Evolutionary conservation across 2,113 vertebrate genomes (phyloP).

Genomic region (Acrocephalus kingi): DNA sequence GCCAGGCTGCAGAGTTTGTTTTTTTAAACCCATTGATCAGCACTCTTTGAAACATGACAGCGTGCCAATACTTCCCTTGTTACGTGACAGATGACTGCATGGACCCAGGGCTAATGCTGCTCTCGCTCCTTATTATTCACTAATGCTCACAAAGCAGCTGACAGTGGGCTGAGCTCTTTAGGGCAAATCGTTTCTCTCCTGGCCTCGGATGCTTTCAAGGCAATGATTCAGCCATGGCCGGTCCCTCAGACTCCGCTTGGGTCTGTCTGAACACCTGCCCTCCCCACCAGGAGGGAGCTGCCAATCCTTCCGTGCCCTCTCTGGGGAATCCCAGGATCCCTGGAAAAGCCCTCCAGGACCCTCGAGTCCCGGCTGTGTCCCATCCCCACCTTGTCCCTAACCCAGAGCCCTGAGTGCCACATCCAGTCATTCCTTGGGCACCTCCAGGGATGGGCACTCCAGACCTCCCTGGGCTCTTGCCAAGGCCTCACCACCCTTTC

Average conservation of each 20-base stretch:
- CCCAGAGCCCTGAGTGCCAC: neutral
- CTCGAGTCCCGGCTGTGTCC: rapidly evolving
- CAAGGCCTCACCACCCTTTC: rapidly evolving
- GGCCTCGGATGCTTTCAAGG: neutral
- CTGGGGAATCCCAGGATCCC: neutral
- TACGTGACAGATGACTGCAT: conserved; percentile 6
- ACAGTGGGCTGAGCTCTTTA: conserved; percentile 27
- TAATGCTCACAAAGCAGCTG: conserved; percentile 29
- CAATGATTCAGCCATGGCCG: neutral
- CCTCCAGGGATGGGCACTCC: neutral
- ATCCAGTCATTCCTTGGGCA: rapidly evolving
- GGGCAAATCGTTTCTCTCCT: neutral
- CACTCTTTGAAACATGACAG: conserved; percentile 46
- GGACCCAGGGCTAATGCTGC: neutral
- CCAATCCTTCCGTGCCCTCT: neutral
- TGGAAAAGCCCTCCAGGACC: neutral
- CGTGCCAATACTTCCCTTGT: conserved; percentile 28
- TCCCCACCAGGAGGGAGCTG: neutral
- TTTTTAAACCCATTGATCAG: conserved; percentile 27
- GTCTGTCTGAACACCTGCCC: neutral
- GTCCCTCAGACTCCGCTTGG: neutral
- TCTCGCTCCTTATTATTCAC: conserved; percentile 41
- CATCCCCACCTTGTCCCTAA: neutral
- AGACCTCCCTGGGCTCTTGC: neutral
- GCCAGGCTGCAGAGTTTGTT: neutral